phyloP scores from a whole-genome alignment of 1,140 invertebrate genomes.

The Magallana angulata region DNA sequence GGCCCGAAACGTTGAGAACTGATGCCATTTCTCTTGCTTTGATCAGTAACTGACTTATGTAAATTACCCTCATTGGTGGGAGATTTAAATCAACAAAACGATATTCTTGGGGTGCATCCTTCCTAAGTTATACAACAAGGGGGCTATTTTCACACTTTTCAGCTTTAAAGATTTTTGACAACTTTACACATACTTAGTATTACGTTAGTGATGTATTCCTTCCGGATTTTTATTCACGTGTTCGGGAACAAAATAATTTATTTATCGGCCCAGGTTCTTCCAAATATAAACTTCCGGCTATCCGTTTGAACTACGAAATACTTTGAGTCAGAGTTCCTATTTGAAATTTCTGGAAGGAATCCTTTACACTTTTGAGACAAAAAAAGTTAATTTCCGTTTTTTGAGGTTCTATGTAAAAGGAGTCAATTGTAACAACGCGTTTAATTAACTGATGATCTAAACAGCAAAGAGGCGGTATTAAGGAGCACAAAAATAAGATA shows the following conservation, averaged over 20 bases:
- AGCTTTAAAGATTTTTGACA: not conserved
- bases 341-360: too few species aligned
- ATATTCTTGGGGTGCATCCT: too few species aligned
- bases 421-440: not conserved
- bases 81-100: not conserved
- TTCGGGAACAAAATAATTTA: not conserved
- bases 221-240: not conserved
- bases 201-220: conserved; percentile 5
- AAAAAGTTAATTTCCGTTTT: not conserved
- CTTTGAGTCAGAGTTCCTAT: too few species aligned
- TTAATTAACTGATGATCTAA: conserved; percentile 3
- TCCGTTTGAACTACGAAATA: not conserved
- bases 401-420: not conserved
- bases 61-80: not conserved
- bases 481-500: not conserved
- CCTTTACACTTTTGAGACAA: too few species aligned
- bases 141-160: too few species aligned
- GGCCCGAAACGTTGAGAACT: not conserved
- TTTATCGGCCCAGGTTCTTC: not conserved
- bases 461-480: not conserved
- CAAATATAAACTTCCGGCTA: not conserved
- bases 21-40: not conserved
- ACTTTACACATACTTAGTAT: not conserved
- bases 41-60: not conserved
- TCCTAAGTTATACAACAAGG: too few species aligned